Base-by-base conservation (phyloP, 2,113 vertebrate genomes). In the Chionomys nivalis region DNA sequence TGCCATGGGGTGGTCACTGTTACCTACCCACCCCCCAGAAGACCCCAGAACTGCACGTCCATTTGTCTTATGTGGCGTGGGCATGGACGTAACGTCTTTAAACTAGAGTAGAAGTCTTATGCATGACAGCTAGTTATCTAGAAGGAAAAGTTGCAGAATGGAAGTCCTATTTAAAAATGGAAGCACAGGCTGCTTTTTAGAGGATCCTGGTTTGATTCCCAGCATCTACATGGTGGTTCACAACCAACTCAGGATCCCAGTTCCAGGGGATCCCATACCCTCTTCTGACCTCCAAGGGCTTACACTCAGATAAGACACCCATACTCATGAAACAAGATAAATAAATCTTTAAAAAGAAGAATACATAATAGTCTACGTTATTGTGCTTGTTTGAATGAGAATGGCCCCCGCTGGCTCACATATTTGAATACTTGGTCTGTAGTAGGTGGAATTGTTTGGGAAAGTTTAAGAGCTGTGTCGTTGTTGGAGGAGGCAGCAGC, bases 61-160 rank as follows among this genome's bases (percentile, higher is more conserved):
- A 5, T 93, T 93, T 88, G 55, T 68, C 63, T 73, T 86, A 58
- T 13, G 66, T 91, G 75, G 31, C 42, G n/a, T 86, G 31, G 39
- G 36, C 33, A n/a, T 85, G 31, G 36, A n/a, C 28, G 39, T 88
- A 55, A 33, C 89, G 82, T 95, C 11, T 92, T 96, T 52, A 36
- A 93, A 90, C 65, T 55, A 36, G 47, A 52, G 39, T 66, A 92
- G 72, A 92, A 94, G 49, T 39, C 28, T 58, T 72, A 9, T 31
- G 31, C 1, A 1, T 66, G 31, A 10, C 21, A 87, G 72, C 44
- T 95, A 19, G 33, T 73, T 73, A 65, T 96, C 61, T 93, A 44
- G 81, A 66, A 91, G 90, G 89, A 91, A 82, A 94, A 93, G 49
- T 73, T 66, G 36, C 66, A 91, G 61, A 89, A 33, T 66, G 63